Evolutionary conservation across 2,888 invertebrate species (phyloP), one percentile per base, ranked within the genome.

Genomic region (Parnassius smintheus): DNA sequence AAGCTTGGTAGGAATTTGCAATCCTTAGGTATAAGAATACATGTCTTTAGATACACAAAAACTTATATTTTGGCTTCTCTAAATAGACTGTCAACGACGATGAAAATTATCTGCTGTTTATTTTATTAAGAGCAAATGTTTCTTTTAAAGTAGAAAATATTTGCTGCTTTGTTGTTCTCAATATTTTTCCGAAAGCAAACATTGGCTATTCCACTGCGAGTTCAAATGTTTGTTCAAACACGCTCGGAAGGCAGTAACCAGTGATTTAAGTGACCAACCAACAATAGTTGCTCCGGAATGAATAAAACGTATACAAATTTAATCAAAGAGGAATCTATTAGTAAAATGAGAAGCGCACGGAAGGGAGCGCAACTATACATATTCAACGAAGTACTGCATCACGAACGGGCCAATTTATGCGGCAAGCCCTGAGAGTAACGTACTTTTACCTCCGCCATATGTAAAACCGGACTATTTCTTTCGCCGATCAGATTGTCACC

Each of bases 251-350:
- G 81, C 75, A 74, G 78, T 77, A 77, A 77, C 81, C 78, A 73
- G 77, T 82, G 84, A 86, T 85, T 85, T 85, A 86, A 85, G 76
- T 75, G 82, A 77, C 75, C 80, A 77, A 88, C 90, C 88, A 88
- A 87, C 88, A 88, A 86, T 83, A 77, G 84, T 80, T 81, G 81
- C 78, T 73, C 71, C 72, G 83, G 82, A 87, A 88, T 89, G 90
- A 88, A 90, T 91, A 90, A 90, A 91, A 89, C 85, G 87, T 86
- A 88, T 88, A 91, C 91, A 91, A 91, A 91, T 91, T 91, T 91
- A 91, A 91, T 91, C 91, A 91, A 88, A 91, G 88, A 86, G 87
- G 89, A 91, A 91, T 91, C 91, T 91, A 91, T 91, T 91, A 91
- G 91, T 90, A 91, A 91, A 91, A 91, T 91, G 91, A 91, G 91